Base-by-base conservation (phyloP, 53 echinoderm and acorn worm genomes). In the Apostichopus leukothele region DNA sequence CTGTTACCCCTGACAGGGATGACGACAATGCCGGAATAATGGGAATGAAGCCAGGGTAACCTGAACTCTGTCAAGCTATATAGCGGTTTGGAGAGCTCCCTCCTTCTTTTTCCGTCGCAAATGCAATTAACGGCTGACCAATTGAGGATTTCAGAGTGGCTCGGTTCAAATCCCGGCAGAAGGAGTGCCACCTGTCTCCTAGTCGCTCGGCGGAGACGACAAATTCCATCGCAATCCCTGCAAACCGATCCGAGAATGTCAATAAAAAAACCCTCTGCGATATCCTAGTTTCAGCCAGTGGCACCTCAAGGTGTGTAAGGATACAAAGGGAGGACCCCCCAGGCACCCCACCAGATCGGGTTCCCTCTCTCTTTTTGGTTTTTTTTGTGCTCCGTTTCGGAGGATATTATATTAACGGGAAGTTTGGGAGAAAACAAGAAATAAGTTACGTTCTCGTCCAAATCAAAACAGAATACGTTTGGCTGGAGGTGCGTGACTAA, bases 101-200 rank as follows among this genome's bases (percentile, higher is more conserved):
- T 22, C 54, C 55, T 81, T 54, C 51, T 6, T 7, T 22, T 81
- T 55, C 22, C 81, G 25, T 54, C 59, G 5, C 54, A 81, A 81
- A 81, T 81, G 81, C 81, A 81, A 81, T 81, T 81, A 81, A 81
- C 19, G 81, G 20, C 54, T 81, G 81, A 81, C 81, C 81, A 54
- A 54, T 57, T 10, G 57, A 57, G 57, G 57, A 57, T 57, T 71
- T 71, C 71, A 71, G 71, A 71, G 71, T 71, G 71, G 71, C 20
- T 71, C 20, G 20, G 71, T 71, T 71, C 71, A 71, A 6, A 19
- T 54, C 59, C 81, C 22, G 23, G 55, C 59, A 20, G 7, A 22
- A 51, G 53, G 23, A 81, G 59, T 54, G 81, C 81, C 81, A 81
- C 81, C 81, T 81, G 81, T 52, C 60, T 81, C 59, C 51, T 50